A percentile compares a stretch with the other conserved stretches of the same genome.
Evolutionary conservation across 2,113 vertebrate genomes (phyloP).

Genomic region (Semnornis frantzii): DNA sequence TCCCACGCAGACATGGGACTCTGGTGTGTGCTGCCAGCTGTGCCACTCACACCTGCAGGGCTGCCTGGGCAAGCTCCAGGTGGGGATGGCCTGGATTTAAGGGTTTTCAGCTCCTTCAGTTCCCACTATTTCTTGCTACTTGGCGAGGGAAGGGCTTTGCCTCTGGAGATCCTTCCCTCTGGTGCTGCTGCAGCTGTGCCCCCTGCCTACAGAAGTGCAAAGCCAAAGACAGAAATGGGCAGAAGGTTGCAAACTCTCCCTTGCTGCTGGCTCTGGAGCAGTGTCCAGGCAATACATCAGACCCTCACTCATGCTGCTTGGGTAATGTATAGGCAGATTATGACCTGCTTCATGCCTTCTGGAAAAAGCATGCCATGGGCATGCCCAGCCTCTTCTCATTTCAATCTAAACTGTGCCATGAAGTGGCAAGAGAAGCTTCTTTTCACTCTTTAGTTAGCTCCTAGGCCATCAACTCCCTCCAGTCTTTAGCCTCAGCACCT

Average conservation of each 20-base stretch:
- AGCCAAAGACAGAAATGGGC: not conserved
- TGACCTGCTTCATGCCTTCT: not conserved
- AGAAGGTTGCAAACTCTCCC: not conserved
- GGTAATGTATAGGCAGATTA: not conserved
- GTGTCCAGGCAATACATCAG: not conserved
- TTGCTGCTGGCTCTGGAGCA: not conserved
- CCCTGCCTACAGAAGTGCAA: not conserved
- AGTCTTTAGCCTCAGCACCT: not conserved
- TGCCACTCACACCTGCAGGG: not conserved
- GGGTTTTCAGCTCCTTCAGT: not conserved
- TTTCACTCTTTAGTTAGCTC: not conserved
- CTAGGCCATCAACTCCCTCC: not conserved
- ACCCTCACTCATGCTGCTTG: not conserved
- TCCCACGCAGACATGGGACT: rapidly evolving
- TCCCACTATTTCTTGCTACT: not conserved
- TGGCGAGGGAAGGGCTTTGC: not conserved
- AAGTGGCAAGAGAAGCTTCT: not conserved
- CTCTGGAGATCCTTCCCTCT: not conserved
- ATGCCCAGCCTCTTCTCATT: not conserved
- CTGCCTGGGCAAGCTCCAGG: not conserved
- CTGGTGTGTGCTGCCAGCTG: not conserved
- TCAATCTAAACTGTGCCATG: not conserved
- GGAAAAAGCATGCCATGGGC: not conserved
- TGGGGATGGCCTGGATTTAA: not conserved
- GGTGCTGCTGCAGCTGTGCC: not conserved